Evolutionary conservation across 2,113 vertebrate species (phyloP), one percentile per base, ranked within the genome.

Genomic region (Chitala chitala): DNA sequence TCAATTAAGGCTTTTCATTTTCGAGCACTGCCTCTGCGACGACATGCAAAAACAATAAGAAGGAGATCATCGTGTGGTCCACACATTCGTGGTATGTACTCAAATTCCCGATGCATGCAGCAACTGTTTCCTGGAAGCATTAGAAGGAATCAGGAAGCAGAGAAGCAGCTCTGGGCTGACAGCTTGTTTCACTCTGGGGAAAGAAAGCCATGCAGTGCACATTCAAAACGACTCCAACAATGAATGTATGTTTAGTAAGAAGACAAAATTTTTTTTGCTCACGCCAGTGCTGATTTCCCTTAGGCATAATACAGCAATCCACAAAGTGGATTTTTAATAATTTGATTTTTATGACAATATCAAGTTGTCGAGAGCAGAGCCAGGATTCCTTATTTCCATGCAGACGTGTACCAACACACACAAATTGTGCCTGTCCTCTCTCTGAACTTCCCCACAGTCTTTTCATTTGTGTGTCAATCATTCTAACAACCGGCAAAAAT

Each of bases 391-490:
- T n/a, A 68, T 29, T 54, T 85, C 79, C 78, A 70, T n/a, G 54
- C 58, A 29, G 75, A 73, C 63, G 68, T 74, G 61, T 77, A 50
- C 69, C 13, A 46, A 79, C 72, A 78, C 78, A 80, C 80, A 46
- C 38, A 71, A 83, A 82, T 80, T 68, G 78, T 48, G 51, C n/a
- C 64, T 79, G 79, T 80, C 79, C 84, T 78, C 77, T 17, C 13
- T 72, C 71, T 82, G 82, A 87, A 87, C 82, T 71, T 80, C 72
- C 71, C 36, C 48, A 69, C 65, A 63, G 64, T 66, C 24, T 70
- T 44, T 73, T 69, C 72, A 69, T 78, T 77, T 54, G 76, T 54
- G 46, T 73, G 79, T 81, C 84, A 82, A 71, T 83, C 80, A 84
- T 76, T 73, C 53, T 77, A 68, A 24, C 15, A 75, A 70, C 78